A percentile compares a stretch with the other conserved stretches of the same genome.
Conservation (phyloP, 92 coral and sea anemone genomes). For the Parazoanthus darwini region DNA sequence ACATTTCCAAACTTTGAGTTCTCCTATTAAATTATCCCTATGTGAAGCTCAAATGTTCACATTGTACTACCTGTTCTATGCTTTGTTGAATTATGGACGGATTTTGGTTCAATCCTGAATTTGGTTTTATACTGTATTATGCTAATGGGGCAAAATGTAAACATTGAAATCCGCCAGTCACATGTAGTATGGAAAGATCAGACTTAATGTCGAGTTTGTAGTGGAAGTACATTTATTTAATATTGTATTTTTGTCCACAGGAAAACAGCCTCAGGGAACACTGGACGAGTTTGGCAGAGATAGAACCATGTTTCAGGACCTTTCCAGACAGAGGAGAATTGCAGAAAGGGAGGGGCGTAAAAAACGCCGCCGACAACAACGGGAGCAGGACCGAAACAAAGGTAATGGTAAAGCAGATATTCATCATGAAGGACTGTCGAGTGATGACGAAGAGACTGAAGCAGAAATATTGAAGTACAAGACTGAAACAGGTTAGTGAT, state of each 20-base stretch:
- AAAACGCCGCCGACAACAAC: conserved; percentile 79
- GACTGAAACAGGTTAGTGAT: conserved; percentile 81
- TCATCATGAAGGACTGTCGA: conserved; percentile 95
- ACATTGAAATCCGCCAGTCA: too few relatives aligned
- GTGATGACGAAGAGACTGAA: conserved; percentile 97
- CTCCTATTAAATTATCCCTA: too few relatives aligned
- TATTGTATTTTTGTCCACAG: background rate
- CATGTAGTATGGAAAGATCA: too few relatives aligned
- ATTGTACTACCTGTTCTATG: too few relatives aligned
- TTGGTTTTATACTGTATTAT: too few relatives aligned
- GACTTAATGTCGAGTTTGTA: background rate
- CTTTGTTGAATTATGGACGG: too few relatives aligned
- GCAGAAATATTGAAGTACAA: conserved; percentile 79
- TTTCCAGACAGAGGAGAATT: conserved; percentile 75
- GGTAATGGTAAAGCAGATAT: conserved; percentile 49
- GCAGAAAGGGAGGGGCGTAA: conserved; percentile 97
- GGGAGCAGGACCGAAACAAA: conserved; percentile 67
- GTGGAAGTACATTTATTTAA: background rate
- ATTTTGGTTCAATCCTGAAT: too few relatives aligned
- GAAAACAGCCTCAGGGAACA: conserved; percentile 46
- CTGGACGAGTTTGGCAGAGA: conserved; percentile 84
- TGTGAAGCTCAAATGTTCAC: too few relatives aligned
- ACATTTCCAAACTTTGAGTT: too few relatives aligned
- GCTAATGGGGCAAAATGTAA: too few relatives aligned
- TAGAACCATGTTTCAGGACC: conserved; percentile 66